Evolutionary conservation across 2,888 invertebrate species (phyloP), one percentile per base, ranked within the genome.

Genomic region (Nomada ferruginata): DNA sequence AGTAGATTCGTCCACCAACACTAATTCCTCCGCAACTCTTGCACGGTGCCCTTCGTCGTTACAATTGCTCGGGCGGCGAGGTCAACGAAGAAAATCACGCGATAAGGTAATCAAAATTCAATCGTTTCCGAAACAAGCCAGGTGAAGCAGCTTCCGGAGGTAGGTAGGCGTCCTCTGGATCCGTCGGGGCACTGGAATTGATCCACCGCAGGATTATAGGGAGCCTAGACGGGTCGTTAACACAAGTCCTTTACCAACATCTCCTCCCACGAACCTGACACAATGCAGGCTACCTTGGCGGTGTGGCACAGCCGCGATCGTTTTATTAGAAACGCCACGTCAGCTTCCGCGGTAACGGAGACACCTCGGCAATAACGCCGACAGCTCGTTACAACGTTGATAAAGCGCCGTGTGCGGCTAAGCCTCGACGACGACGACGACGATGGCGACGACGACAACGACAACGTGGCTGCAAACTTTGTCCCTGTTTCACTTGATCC

Each of bases 311-410:
- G 78, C 50, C 61, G 85, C 86, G 87, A 90, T 90, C 91, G 91
- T 92, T 93, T 93, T 92, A 93, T 92, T 92, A 91, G 92, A 92
- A 91, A 87, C 90, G 93, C 92, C 88, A 85, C 92, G 92, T 93
- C 93, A 92, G 93, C 92, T 91, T 89, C 85, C 86, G 91, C 83
- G 90, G 89, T 89, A 90, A 90, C 89, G 90, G 91, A 90, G 91
- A 91, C 92, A 89, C 91, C 89, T 89, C 89, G 90, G 91, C 92
- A 92, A 92, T 92, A 92, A 92, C 90, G 90, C 87, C 91, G 92
- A 92, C 93, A 92, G 93, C 92, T 93, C 92, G 93, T 93, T 93
- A 93, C 92, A 91, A 90, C 92, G 89, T 92, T 93, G 92, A 93
- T 92, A 93, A 93, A 93, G 92, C 93, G 89, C 84, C 85, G 78